Base-by-base conservation (phyloP, 2,888 invertebrate species). In the Odontomyia ornata region DNA sequence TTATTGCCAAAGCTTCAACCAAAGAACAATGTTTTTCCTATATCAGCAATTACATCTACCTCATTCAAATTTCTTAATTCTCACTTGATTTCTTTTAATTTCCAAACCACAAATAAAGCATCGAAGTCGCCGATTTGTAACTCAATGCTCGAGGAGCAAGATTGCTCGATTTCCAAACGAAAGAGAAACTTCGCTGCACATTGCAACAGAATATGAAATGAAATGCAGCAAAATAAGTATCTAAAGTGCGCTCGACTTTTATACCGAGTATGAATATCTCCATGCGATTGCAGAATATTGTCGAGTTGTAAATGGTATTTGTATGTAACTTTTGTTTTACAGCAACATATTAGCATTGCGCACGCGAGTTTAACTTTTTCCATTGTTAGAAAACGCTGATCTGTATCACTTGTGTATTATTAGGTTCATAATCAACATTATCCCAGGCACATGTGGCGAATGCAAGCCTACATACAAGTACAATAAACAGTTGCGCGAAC, bases 341-440 rank as follows among this genome's bases (percentile, higher is more conserved):
- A 23, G 64, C 28, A 28, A 64, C 64, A 64, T 64, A 64, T 64
- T 64, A 64, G 27, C 25, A 64, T 27, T 64, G 64, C 64, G 64
- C 64, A 64, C 64, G 64, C 64, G 64, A 64, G 15, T 64, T 11
- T 7, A 28, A 27, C 64, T 64, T 64, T 27, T 64, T 30, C 64
- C 64, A 64, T 18, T 9, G 57, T 25, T 25, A 52, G 52, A 52
- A 52, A 60, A 60, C 25, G 60, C 23, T 60, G 60, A 21, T 60
- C 25, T 18, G 15, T 52, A 52, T 52, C 52, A 52, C 52, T 1
- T 36, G 36, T 36, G 9, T 36, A 9, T 36, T 36, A 36, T 36
- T 36, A 36, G 3, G 36, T 36, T 36, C 36, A 36, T 52, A n/a
- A 18, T 15, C 5, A 52, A 52, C 52, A 52, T n/a, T 9, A 52